Conservation (phyloP, 23 tunicate species). For the Phallusia fumigata region DNA sequence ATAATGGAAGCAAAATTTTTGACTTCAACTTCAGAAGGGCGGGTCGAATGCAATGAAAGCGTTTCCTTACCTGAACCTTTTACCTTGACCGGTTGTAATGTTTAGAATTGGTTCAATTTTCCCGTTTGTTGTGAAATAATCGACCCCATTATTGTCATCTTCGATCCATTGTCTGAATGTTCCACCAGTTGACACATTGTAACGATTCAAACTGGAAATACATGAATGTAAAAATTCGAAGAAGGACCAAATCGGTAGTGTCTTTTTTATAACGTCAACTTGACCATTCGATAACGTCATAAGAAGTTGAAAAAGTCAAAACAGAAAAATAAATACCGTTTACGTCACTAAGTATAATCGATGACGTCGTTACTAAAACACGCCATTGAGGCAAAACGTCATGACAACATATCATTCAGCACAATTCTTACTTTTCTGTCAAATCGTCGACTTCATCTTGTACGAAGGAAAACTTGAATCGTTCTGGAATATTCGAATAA, state of each 20-base stretch:
- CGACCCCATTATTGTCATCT: constrained; percentile 20
- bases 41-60: no score
- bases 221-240: not conserved
- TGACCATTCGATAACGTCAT: no score
- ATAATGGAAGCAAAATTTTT: no score
- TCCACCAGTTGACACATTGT: not conserved
- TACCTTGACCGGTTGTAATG: constrained; percentile 44
- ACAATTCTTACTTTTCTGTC: not conserved
- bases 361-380: no score
- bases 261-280: no score
- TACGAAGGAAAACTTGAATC: not conserved
- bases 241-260: no score
- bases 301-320: no score
- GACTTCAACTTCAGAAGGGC: no score
- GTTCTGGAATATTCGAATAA: constrained; percentile 9
- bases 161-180: constrained; percentile 30
- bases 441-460: not conserved
- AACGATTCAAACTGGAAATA: not conserved
- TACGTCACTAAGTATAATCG: no score
- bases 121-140: constrained; percentile 72
- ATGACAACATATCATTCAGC: no score
- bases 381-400: no score
- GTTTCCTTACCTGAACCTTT: constrained; percentile 58
- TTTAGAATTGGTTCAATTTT: constrained; percentile 34
- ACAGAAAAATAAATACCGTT: no score